Percentiles rank a stretch among this genome's conserved stretches.
phyloP scores from a whole-genome alignment of 2,797 vertebrate species.

The Enteromius afrohamiltoni region DNA sequence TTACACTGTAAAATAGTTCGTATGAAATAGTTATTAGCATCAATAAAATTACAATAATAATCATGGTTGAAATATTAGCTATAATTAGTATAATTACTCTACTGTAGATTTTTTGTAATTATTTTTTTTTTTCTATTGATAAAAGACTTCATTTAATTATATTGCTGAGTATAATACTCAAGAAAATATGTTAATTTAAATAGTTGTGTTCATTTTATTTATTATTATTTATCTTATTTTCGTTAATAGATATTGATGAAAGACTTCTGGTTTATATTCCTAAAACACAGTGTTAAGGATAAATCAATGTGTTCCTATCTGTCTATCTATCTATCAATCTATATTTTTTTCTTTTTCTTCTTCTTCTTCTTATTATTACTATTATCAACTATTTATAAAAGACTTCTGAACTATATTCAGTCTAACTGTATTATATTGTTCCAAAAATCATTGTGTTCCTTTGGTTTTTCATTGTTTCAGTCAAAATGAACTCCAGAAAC shows the following conservation, averaged over 20 bases:
- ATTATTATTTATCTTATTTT: neutral
- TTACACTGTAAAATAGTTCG: neutral
- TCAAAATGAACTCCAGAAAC: neutral
- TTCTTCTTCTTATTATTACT: neutral
- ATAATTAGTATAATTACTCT: neutral
- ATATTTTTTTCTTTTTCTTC: too few species aligned
- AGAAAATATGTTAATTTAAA: neutral
- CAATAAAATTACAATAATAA: neutral
- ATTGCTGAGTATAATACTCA: neutral
- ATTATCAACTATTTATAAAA: neutral
- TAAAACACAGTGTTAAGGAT: neutral
- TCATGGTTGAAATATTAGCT: neutral
- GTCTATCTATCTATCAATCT: too few species aligned
- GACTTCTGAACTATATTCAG: neutral
- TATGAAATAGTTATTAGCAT: neutral
- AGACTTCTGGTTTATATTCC: too few species aligned
- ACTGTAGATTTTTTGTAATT: neutral
- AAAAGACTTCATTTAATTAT: neutral
- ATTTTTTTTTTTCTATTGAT: neutral
- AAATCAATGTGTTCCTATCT: neutral
- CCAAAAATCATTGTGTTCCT: neutral
- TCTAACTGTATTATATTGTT: neutral
- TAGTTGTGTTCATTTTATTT: neutral
- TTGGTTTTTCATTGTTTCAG: neutral
- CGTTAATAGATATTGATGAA: neutral